Evolutionary conservation across 2,888 invertebrate species (phyloP).

Genomic region (Eupithecia exiguata): DNA sequence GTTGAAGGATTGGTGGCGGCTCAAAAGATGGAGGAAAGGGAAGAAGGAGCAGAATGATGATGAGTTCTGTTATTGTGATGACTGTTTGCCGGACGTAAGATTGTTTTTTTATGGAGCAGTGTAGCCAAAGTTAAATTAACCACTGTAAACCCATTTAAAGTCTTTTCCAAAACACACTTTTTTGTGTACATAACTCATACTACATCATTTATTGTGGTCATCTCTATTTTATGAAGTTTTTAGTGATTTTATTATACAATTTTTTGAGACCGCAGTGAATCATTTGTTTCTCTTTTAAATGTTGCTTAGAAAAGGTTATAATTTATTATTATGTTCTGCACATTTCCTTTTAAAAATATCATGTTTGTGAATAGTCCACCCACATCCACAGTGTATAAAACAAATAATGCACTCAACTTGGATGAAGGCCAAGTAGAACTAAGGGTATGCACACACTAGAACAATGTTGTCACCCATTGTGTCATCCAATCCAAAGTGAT

Average conservation of each 20-base stretch:
- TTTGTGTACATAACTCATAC: neutral
- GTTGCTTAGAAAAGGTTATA: neutral
- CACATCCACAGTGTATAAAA: conserved; percentile 4
- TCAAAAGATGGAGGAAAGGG: conserved; percentile 87
- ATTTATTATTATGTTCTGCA: neutral
- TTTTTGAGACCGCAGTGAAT: neutral
- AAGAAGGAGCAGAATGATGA: conserved; percentile 83
- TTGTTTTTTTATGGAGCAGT: conserved; percentile 18
- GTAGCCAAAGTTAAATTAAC: neutral
- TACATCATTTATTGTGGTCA: neutral
- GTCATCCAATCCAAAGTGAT: conserved; percentile 11
- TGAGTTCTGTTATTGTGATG: conserved; percentile 90
- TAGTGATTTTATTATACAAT: neutral
- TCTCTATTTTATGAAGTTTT: neutral
- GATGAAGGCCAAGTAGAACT: conserved; percentile 21
- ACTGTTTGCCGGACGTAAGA: conserved; percentile 86
- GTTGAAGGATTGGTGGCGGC: conserved; percentile 92
- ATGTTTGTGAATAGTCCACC: neutral
- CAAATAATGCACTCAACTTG: conserved; percentile 23
- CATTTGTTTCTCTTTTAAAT: neutral
- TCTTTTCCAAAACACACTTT: neutral
- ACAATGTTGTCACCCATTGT: neutral
- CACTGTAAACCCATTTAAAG: neutral
- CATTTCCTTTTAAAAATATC: neutral
- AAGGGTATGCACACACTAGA: conserved; percentile 14